Base-by-base conservation (phyloP, 2,113 vertebrate species). In the Oryzias curvinotus region DNA sequence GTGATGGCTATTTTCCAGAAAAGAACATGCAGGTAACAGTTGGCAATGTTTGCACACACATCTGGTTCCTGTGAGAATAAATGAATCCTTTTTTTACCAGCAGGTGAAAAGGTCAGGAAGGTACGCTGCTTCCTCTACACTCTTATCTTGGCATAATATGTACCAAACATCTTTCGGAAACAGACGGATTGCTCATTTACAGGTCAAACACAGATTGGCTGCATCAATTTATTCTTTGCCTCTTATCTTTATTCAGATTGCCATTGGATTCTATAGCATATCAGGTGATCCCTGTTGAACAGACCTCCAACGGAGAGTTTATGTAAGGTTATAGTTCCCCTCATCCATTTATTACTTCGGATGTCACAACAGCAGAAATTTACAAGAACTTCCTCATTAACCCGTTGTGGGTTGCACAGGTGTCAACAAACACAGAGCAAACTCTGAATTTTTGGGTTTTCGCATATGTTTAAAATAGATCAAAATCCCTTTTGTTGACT, bases 21-120 rank as follows among this genome's bases (percentile, higher is more conserved):
- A 23, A 21, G 13, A 10, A 65, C 25, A 8, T 8, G 10, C 10
- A 36, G 8, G 36, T 36, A 36, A 36, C 36, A 36, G 36, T 36
- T 36, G 36, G 36, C 36, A 3, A 36, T 36, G 36, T 36, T 36
- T 36, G 36, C 36, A 2, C 51, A 10, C 26, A 28, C 36, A 16
- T 66, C 19, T 60, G 71, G 21, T 70, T 52, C 62, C 3, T 12
- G 28, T 47, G 62, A 59, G 57, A 41, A 60, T 26, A 46, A 61
- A 53, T 25, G 52, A 30, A 74, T 77, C 55, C n/a, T 64, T 61
- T 62, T 62, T 52, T 44, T 46, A 57, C 49, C 55, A 61, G 41
- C 66, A 70, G 60, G 70, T 62, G 76, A 71, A 80, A 84, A 82
- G 74, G 78, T 87, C 58, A 78, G 7, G 5, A 36, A 75, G 68